Evolutionary conservation across 2,113 vertebrate genomes (phyloP), one percentile per base, ranked within the genome.

Genomic region (Asarcornis scutulata): DNA sequence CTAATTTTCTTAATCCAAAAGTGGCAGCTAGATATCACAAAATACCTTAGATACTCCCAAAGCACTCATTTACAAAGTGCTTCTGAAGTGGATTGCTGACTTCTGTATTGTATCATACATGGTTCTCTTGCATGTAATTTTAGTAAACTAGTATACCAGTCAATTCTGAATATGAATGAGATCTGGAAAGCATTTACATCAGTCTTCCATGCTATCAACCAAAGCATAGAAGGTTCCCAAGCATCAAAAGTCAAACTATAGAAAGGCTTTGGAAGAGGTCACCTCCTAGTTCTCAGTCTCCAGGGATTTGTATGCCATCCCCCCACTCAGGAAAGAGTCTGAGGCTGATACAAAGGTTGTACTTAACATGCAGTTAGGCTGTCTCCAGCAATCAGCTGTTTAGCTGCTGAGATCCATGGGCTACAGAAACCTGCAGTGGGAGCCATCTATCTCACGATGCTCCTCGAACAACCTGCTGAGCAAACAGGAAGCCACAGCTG

Each of bases 401-500:
- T 26, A 81, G 34, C 34, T 72, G 23, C 32, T 60, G 46, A 82
- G 52, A 34, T 52, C 26, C 31, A 18, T 4, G 26, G 63, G 15
- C 20, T 63, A 17, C 27, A 80, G 59, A 84, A 85, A 48, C 3
- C 6, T 13, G 17, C 0, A 4, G 12, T 34, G 38, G 40, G 22
- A 93, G 11, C 14, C 23, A 29, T 69, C 18, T 31, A 89, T 17
- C 27, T 78, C 0, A 0, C 86, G 73, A 86, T 53, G 46, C 32
- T 93, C 7, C 60, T 94, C 9, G 79, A 92, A n/a, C 8, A 83
- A 26, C 32, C 60, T 78, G 29, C 34, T 40, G 38, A 34, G 38
- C 9, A 90, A 52, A 26, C 11, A 67, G 72, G 38, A 83, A 91
- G n/a, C 62, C 82, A 18, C 58, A 85, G n/a, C 72, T 95, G 55